Percentiles rank a stretch among this genome's conserved stretches.
These are phyloP conservation scores for Anableps anableps DNA, from an alignment of 2,797 vertebrate genomes.

Conservation along the genomic window DNA sequence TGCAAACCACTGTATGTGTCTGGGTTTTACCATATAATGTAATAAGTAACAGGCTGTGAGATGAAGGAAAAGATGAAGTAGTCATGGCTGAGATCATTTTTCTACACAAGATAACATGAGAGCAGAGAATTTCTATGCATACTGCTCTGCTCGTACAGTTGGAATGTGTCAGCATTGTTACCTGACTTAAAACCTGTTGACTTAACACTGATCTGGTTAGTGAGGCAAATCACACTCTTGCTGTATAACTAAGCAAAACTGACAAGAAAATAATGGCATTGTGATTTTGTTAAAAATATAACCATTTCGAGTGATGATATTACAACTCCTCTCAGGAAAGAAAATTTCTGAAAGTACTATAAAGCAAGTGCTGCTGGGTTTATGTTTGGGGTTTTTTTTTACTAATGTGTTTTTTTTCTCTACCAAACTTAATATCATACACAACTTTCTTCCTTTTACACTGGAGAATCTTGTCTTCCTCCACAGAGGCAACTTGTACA, in stretches of 20 bases:
- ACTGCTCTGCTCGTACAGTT: background rate
- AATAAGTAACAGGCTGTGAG: background rate
- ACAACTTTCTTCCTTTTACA: background rate
- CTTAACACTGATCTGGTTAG: background rate
- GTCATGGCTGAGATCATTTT: background rate
- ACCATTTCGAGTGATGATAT: background rate
- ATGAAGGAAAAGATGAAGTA: background rate
- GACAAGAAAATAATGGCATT: background rate
- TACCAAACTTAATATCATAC: background rate
- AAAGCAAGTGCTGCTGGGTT: background rate
- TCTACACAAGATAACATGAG: background rate
- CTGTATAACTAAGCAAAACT: background rate
- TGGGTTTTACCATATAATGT: conserved; percentile 7
- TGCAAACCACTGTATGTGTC: background rate
- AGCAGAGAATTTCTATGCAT: background rate
- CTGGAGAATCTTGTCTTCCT: background rate
- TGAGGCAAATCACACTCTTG: background rate
- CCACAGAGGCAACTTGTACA: background rate
- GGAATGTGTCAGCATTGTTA: background rate
- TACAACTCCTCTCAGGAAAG: background rate
- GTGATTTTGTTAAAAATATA: background rate
- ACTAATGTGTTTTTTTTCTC: background rate
- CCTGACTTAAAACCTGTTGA: background rate
- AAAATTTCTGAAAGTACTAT: background rate
- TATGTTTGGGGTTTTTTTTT: background rate